These are phyloP conservation scores for Regulus satrapa DNA, from an alignment of 2,113 vertebrate genomes.

Conservation along the genomic window DNA sequence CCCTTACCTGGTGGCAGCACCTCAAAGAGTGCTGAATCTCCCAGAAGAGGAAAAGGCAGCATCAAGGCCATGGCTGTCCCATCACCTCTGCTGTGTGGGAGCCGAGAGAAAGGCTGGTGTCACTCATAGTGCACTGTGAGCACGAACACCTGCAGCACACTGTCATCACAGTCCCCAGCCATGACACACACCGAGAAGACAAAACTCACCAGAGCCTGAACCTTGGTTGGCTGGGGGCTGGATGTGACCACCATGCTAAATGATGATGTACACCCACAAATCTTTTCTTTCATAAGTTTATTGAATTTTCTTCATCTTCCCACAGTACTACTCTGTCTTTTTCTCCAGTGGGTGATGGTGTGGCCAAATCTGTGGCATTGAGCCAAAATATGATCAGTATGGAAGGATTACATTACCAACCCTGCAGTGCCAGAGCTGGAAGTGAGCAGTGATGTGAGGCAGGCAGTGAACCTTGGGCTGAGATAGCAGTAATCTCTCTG, in stretches of 20 bases:
- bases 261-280: fast-evolving
- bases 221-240: not conserved
- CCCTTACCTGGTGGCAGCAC: not conserved
- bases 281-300: too few relatives aligned
- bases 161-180: fast-evolving
- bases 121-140: not conserved
- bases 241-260: fast-evolving
- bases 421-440: not conserved
- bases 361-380: fast-evolving
- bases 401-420: fast-evolving
- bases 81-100: too few relatives aligned
- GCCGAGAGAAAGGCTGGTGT: not conserved
- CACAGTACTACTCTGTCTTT: too few relatives aligned
- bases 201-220: not conserved
- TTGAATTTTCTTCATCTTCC: not conserved
- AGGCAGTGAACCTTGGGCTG: fast-evolving
- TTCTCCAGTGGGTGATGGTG: fast-evolving
- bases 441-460: fast-evolving
- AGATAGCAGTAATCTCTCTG: not conserved
- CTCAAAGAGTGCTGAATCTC: not conserved
- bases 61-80: fast-evolving
- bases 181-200: not conserved
- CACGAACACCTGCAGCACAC: fast-evolving
- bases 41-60: too few relatives aligned
- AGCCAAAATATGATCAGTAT: fast-evolving